A percentile compares a stretch with the other conserved stretches of the same genome.
phyloP scores from a whole-genome alignment of 2,888 invertebrate species.

The Eristalis arbustorum region DNA sequence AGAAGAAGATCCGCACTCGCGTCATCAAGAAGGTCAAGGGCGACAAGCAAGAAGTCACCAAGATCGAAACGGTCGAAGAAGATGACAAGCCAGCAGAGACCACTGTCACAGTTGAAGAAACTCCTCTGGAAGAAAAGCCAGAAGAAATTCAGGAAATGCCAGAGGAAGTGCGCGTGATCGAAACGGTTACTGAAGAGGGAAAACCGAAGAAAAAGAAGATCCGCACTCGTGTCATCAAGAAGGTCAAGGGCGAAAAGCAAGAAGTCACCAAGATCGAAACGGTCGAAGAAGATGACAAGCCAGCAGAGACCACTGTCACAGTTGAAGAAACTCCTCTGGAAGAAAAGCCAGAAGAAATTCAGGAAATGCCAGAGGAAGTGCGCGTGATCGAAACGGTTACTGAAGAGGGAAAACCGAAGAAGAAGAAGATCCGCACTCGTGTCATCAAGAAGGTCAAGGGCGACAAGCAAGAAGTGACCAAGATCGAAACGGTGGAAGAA shows the following conservation, averaged over 20 bases:
- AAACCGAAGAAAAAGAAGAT: conserved; percentile 21
- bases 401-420: conserved; percentile 15
- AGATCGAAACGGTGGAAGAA: no score
- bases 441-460: conserved; percentile 21
- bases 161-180: conserved; percentile 15
- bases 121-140: conserved; percentile 16
- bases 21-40: conserved; percentile 14
- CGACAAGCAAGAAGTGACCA: no score
- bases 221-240: conserved; percentile 15
- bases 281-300: conserved; percentile 25
- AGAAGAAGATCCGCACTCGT: conserved; percentile 23
- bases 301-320: conserved; percentile 11
- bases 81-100: conserved; percentile 13
- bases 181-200: conserved; percentile 11
- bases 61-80: conserved; percentile 27
- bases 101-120: conserved; percentile 7
- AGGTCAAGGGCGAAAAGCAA: conserved; percentile 23
- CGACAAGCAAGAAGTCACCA: conserved; percentile 27
- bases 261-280: conserved; percentile 30
- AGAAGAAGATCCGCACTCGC: conserved; percentile 24
- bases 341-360: conserved; percentile 12
- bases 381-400: conserved; percentile 9
- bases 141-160: conserved; percentile 16
- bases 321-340: conserved; percentile 23
- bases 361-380: conserved; percentile 24